Base-by-base conservation (phyloP, 2,113 vertebrate species). In the Tor tambroides region DNA sequence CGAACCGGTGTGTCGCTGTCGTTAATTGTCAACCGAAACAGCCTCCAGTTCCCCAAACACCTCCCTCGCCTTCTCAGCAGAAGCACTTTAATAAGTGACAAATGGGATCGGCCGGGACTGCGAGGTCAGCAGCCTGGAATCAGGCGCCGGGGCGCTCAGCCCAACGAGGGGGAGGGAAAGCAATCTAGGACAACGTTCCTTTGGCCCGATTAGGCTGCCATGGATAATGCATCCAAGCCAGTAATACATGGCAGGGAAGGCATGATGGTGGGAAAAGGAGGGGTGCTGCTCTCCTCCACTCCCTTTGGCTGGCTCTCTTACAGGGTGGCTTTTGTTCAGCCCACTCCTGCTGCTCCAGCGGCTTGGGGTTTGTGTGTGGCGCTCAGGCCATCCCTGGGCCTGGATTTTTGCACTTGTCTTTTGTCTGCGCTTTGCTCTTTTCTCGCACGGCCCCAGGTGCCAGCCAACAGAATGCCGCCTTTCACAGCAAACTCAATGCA, bases 361-460 rank as follows among this genome's bases (percentile, higher is more conserved):
- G 92, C 91, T 91, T 91, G 38, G 90, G 84, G 93, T 91, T 92
- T 94, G 92, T 94, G 93, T 94, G 92, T 94, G 94, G 93, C 54
- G 28, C 90, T 87, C 90, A 12, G 89, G 43, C 88, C 71, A 92
- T 91, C 90, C 85, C 91, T 89, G 91, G 91, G 92, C 86, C 92
- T 92, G 92, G 88, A 92, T 92, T 92, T 92, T 89, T 91, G 91
- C 91, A 92, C 92, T 91, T 92, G 89, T 86, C 92, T 91, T 87
- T 92, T 93, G 91, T 94, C 91, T 93, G 92, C 88, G 90, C 91
- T 89, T 93, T 95, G 93, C 92, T 94, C 92, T 94, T 93, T 94
- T 79, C 93, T 89, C 91, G 87, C 90, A 85, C 87, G 84, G 88
- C 92, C 92, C 91, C 90, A 94, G 92, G 91, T 94, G 90, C 89